phyloP scores from a whole-genome alignment of 1,140 invertebrate species.

The Sitobion miscanthi region DNA sequence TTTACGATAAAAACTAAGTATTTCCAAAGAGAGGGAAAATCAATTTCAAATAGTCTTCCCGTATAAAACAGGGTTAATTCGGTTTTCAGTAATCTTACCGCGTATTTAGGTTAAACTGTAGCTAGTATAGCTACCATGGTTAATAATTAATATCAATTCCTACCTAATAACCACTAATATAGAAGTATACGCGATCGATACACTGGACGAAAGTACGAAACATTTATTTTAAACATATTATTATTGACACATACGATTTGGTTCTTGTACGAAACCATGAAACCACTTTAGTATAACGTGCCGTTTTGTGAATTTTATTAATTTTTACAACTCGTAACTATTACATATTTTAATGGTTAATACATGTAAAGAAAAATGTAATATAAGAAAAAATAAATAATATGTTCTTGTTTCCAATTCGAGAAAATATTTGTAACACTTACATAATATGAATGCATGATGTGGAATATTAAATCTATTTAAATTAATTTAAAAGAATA shows the following conservation, averaged over 20 bases:
- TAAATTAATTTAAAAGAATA: too few relatives aligned
- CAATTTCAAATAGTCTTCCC: not conserved
- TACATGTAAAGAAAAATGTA: not conserved
- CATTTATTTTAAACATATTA: too few relatives aligned
- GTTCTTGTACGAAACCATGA: too few relatives aligned
- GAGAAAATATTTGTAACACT: not conserved
- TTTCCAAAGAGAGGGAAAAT: not conserved
- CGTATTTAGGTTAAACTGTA: not conserved
- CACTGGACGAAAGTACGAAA: not conserved
- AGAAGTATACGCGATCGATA: too few relatives aligned
- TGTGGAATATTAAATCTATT: too few relatives aligned
- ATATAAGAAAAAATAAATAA: not conserved
- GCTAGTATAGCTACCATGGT: not conserved
- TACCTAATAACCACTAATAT: not conserved
- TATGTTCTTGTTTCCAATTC: not conserved
- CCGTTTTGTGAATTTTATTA: not conserved
- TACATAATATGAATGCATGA: not conserved
- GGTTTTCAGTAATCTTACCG: not conserved
- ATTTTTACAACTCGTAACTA: not conserved
- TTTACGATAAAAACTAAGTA: not conserved
- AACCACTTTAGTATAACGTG: not conserved
- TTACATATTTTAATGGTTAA: not conserved
- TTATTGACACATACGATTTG: too few relatives aligned
- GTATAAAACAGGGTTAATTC: not conserved
- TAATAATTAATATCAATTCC: not conserved